Base-by-base conservation (phyloP, 2,113 vertebrate species). In the Heptranchias perlo region DNA sequence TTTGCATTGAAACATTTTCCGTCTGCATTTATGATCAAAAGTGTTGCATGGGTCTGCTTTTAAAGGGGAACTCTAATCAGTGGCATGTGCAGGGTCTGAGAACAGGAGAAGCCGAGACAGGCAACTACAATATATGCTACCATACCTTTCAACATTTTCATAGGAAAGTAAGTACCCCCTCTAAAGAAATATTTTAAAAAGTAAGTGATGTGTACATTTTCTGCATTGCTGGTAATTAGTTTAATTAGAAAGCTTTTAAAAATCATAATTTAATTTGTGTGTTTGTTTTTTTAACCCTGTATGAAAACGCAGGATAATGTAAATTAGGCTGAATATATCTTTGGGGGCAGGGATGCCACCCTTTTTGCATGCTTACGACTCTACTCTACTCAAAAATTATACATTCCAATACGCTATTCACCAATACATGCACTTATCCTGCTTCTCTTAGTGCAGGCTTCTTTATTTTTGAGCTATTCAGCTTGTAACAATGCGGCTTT, bases 81-180 rank as follows among this genome's bases (percentile, higher is more conserved):
- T 95, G 94, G 94, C 94, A 95, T 95, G 94, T 95, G 94, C 94
- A 95, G 94, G 94, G 94, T 69, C 94, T 95, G 94, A 95, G 94
- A 95, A 95, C 94, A 73, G 94, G 94, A 95, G 94, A 95, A 52
- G 94, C 94, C 65, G 94, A 95, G 44, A 65, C 94, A 95, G 65
- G 94, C 94, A 95, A 95, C 94, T 95, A 95, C 94, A 69, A 95
- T 95, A 95, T 95, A 95, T 95, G 65, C 94, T 95, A 95, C 94
- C 94, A 95, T 69, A 95, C 94, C 94, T 69, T 95, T 95, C 94
- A 95, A 69, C 94, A 95, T 69, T 95, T 73, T 95, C 94, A 95
- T 95, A 95, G 94, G 94, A 95, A 95, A 95, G 94, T 95, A 95
- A 95, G 94, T 95, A 95, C 94, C 23, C 94, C 94, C 44, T 69